phyloP scores from a whole-genome alignment of 37 sponge, comb jelly and placozoan genomes.

The Geodia barretti region DNA sequence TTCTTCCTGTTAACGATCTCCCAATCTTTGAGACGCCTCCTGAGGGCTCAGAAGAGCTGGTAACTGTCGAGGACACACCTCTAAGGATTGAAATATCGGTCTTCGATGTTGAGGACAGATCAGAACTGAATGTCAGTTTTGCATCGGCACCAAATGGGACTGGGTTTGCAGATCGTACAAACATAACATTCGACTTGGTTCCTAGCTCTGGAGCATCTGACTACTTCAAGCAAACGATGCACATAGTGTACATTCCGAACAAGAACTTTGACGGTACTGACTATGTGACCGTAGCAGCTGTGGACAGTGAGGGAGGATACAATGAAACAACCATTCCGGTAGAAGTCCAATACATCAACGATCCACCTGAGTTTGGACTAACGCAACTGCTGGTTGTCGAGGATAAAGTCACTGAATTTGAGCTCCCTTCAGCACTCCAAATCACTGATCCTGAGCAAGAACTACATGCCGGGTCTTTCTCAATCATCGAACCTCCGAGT shows the following conservation, averaged over 20 bases:
- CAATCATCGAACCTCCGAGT: slow-evolving; percentile 33
- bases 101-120: slow-evolving; percentile 52
- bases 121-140: slow-evolving; percentile 19
- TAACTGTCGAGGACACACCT: slow-evolving; percentile 60
- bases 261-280: slow-evolving; percentile 72
- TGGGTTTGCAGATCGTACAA: slow-evolving; percentile 8
- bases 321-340: slow-evolving; percentile 48
- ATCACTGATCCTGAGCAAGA: slow-evolving; percentile 73
- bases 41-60: background rate
- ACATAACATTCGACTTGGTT: background rate
- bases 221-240: slow-evolving; percentile 36
- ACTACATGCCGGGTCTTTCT: slow-evolving; percentile 68
- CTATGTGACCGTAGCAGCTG: slow-evolving; percentile 46
- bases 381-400: slow-evolving; percentile 52
- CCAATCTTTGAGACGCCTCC: slow-evolving; percentile 47
- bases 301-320: slow-evolving; percentile 52
- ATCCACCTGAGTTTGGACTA: slow-evolving; percentile 77
- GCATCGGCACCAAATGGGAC: slow-evolving; percentile 33
- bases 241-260: slow-evolving; percentile 71
- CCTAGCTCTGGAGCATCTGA: slow-evolving; percentile 1
- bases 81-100: slow-evolving; percentile 41
- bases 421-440: slow-evolving; percentile 61
- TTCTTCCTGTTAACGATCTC: slow-evolving; percentile 72
- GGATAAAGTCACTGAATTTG: slow-evolving; percentile 47
- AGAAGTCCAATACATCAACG: slow-evolving; percentile 65